phyloP scores from a whole-genome alignment of 2,888 invertebrate genomes.

The Ophion ellenae region DNA sequence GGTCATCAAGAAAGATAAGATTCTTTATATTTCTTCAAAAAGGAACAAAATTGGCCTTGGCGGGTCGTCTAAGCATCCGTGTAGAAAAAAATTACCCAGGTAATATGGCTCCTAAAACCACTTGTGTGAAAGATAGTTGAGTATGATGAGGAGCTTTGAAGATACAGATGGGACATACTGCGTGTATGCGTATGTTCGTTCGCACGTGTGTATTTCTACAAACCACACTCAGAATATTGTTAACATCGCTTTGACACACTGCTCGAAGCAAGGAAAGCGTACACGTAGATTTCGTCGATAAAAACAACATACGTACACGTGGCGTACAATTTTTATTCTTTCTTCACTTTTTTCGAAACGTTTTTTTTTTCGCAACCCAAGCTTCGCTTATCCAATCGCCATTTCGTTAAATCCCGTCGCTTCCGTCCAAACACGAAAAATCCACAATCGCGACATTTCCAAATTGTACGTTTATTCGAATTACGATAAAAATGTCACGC shows the following conservation, averaged over 20 bases:
- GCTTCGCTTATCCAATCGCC: neutral
- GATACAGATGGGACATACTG: neutral
- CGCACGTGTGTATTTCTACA: slow-evolving; percentile 28
- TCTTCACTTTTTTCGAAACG: slow-evolving; percentile 15
- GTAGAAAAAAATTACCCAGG: neutral
- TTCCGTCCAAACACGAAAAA: neutral
- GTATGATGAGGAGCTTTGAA: neutral
- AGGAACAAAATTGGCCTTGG: neutral
- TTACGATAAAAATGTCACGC: neutral
- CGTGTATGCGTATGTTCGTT: slow-evolving; percentile 22
- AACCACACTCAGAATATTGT: slow-evolving; percentile 50
- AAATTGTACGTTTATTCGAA: too few relatives aligned
- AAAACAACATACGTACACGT: slow-evolving; percentile 12
- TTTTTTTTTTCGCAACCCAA: neutral
- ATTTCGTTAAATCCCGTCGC: neutral
- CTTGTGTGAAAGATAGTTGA: neutral
- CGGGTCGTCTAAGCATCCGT: too few relatives aligned
- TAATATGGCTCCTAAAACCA: neutral
- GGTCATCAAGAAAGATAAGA: too few relatives aligned
- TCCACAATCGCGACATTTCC: too few relatives aligned
- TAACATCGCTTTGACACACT: slow-evolving; percentile 47
- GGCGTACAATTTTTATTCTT: slow-evolving; percentile 27
- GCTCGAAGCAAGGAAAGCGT: slow-evolving; percentile 45
- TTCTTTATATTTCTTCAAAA: neutral
- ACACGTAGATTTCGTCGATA: slow-evolving; percentile 41